Base-by-base conservation (phyloP, 2,113 vertebrate genomes). In the Lampris megalopsis region DNA sequence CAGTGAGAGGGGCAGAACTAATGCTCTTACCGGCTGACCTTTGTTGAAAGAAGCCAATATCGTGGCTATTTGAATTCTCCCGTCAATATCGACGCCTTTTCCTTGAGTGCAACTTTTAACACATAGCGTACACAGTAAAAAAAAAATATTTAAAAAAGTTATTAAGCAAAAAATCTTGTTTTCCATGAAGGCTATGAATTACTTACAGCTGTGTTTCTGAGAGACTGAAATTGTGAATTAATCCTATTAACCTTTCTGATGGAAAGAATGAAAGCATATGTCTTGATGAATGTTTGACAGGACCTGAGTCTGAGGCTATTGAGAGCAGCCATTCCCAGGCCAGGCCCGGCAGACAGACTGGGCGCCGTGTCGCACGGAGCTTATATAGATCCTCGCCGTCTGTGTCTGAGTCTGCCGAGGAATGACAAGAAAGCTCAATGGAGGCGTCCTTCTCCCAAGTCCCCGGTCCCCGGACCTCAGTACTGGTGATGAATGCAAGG, bases 401-500 rank as follows among this genome's bases (percentile, higher is more conserved):
- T 83, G 77, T 63, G 85, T 84, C 83, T 81, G 88, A 75, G 82
- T 79, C 83, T 80, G 87, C 76, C 54, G 83, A 81, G 89, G 89
- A 92, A 94, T 92, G 92, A 92, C 89, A 76, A 24, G 85, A 93
- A 74, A 86, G 87, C 90, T 93, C 87, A 89, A 87, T 89, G 89
- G 89, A 83, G 82, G 84, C 77, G 90, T 91, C 89, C 88, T 83
- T 92, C 86, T 92, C 83, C 49, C 63, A 57, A 89, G 80, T 75
- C 79, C 81, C 75, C 72, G 80, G 80, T 80, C 87, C 68, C 72
- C 73, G 36, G 82, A 83, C 80, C 71, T 79, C 61, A 11, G 71
- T 79, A 61, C 59, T 70, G 60, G 85, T 91, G 90, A 93, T 89
- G 84, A 92, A 92, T 92, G 85, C 86, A 73, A 24, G 7, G 66